Evolutionary conservation across 2,797 vertebrate genomes (phyloP).

Genomic region (Microctenopoma lineatum): DNA sequence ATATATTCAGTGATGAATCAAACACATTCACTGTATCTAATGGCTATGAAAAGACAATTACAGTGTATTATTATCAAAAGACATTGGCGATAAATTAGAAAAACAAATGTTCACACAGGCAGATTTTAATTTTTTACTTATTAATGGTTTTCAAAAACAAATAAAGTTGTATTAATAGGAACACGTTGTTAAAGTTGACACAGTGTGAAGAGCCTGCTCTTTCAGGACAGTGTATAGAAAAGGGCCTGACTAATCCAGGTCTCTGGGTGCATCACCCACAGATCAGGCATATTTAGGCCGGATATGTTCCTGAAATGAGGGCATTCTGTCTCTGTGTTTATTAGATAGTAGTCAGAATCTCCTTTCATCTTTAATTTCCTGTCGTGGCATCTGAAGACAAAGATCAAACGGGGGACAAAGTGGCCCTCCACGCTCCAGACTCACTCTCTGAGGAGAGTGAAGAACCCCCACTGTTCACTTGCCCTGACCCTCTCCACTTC

Average conservation of each 20-base stretch:
- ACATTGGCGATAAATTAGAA: constrained; percentile 46
- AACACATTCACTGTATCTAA: constrained; percentile 48
- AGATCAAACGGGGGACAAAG: constrained; percentile 86
- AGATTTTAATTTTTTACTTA: constrained; percentile 37
- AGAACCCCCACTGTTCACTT: constrained; percentile 60
- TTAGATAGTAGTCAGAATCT: constrained; percentile 81
- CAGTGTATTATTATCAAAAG: constrained; percentile 46
- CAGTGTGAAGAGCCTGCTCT: constrained; percentile 12
- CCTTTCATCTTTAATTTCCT: constrained; percentile 88
- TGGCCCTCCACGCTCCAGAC: constrained; percentile 79
- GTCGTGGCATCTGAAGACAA: constrained; percentile 80
- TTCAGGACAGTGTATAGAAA: constrained; percentile 34
- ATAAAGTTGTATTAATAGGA: constrained; percentile 37
- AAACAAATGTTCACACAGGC: constrained; percentile 29
- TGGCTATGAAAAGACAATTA: constrained; percentile 49
- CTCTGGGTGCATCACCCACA: constrained; percentile 34
- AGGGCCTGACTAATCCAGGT: constrained; percentile 39
- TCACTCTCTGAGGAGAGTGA: constrained; percentile 54
- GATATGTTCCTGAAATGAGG: constrained; percentile 72
- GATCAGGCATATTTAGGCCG: constrained; percentile 47
- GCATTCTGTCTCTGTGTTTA: constrained; percentile 74
- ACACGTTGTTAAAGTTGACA: constrained; percentile 13
- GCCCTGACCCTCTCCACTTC: constrained; percentile 62
- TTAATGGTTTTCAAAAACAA: constrained; percentile 31
- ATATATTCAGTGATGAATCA: constrained; percentile 43